Evolutionary conservation across 2,797 vertebrate species (phyloP).

Genomic region (Artibeus lituratus): DNA sequence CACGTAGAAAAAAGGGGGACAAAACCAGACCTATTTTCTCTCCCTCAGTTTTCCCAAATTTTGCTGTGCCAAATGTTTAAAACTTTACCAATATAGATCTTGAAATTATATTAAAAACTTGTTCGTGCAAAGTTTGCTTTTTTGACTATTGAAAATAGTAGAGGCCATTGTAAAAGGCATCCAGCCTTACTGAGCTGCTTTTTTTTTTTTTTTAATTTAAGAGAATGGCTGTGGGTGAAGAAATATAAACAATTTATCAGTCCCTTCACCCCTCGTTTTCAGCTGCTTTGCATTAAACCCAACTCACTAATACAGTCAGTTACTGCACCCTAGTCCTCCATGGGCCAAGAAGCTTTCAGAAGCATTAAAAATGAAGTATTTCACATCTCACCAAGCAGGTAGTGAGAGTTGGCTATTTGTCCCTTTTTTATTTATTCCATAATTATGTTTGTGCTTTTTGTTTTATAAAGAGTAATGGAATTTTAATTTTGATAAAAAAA

Average conservation of each 20-base stretch:
- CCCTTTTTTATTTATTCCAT: conserved; percentile 74
- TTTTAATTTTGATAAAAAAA: conserved; percentile 47
- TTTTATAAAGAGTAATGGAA: conserved; percentile 44
- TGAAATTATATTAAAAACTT: conserved; percentile 55
- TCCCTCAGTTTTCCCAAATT: conserved; percentile 16
- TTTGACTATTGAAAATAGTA: conserved; percentile 50
- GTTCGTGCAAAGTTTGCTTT: conserved; percentile 54
- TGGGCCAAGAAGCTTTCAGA: conserved; percentile 56
- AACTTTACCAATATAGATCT: conserved; percentile 44
- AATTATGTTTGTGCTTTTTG: conserved; percentile 61
- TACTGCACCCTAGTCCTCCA: neutral
- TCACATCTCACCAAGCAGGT: conserved; percentile 25
- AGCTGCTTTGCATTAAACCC: conserved; percentile 46
- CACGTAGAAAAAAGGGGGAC: neutral
- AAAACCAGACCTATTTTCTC: neutral
- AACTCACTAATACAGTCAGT: neutral
- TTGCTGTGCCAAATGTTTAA: conserved; percentile 77
- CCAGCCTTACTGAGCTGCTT: conserved; percentile 30
- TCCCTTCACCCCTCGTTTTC: neutral
- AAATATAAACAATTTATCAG: neutral
- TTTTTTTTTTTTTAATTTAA: neutral
- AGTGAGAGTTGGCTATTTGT: conserved; percentile 41
- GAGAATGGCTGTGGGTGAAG: neutral
- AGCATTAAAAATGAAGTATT: conserved; percentile 74
- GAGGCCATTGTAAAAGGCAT: neutral